Evolutionary conservation across 2,888 invertebrate species (phyloP).

Genomic region (Drosophila planitibia): DNA sequence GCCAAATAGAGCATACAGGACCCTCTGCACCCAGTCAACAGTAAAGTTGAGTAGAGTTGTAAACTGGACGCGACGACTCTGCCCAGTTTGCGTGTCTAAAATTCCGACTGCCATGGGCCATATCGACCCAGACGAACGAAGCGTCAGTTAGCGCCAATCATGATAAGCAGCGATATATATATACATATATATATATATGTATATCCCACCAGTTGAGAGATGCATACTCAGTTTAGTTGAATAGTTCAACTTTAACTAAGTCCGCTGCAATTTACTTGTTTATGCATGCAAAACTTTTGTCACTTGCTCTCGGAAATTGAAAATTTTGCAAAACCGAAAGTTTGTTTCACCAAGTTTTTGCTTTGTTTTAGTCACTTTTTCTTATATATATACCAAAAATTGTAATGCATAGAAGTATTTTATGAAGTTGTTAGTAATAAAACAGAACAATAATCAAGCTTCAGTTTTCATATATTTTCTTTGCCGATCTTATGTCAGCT

Average conservation of each 20-base stretch:
- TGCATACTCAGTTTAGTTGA: constrained; percentile 15
- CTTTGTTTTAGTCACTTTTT: neutral
- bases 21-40: constrained; percentile 1
- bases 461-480: constrained; percentile 13
- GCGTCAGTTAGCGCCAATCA: constrained; percentile 47
- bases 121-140: constrained; percentile 62
- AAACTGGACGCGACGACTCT: constrained; percentile 4
- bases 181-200: neutral
- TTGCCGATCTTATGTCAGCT: neutral
- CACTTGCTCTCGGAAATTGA: constrained; percentile 34
- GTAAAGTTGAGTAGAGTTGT: neutral
- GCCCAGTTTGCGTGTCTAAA: constrained; percentile 62
- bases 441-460: constrained; percentile 2
- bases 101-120: constrained; percentile 45
- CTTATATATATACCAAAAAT: constrained; percentile 20
- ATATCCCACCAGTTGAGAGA: neutral
- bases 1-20: constrained; percentile 27
- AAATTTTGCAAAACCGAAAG: constrained; percentile 53
- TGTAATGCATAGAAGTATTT: constrained; percentile 1
- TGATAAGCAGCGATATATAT: constrained; percentile 38
- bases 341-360: constrained; percentile 24
- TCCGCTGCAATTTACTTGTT: constrained; percentile 23
- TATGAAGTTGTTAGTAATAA: constrained; percentile 8
- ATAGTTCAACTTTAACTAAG: constrained; percentile 20
- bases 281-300: constrained; percentile 36